phyloP scores from a whole-genome alignment of 2,888 invertebrate genomes.

The Melieria crassipennis region DNA sequence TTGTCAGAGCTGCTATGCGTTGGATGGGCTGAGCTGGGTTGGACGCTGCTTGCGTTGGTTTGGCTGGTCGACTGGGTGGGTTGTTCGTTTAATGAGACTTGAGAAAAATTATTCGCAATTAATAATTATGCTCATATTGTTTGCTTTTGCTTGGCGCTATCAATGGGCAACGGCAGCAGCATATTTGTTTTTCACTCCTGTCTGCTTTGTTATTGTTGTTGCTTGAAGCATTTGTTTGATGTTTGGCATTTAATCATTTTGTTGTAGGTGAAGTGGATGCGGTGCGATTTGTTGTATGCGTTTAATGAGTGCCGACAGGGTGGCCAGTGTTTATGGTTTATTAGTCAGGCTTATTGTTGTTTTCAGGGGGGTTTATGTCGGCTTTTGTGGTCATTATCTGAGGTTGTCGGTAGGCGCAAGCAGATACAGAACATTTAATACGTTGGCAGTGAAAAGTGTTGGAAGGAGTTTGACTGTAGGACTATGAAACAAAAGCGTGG shows the following conservation, averaged over 20 bases:
- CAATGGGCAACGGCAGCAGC: slow-evolving; percentile 32
- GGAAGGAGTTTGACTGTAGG: too few relatives aligned
- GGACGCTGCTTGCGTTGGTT: neutral
- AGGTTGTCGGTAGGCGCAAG: too few relatives aligned
- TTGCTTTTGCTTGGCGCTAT: slow-evolving; percentile 23
- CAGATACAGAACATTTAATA: too few relatives aligned
- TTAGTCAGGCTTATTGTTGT: too few relatives aligned
- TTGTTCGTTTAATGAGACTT: slow-evolving; percentile 46
- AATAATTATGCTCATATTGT: slow-evolving; percentile 49
- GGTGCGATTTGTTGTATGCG: too few relatives aligned
- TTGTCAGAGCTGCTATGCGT: slow-evolving; percentile 5
- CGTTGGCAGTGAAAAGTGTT: too few relatives aligned
- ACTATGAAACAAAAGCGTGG: too few relatives aligned
- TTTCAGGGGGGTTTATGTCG: too few relatives aligned
- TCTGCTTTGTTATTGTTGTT: slow-evolving; percentile 13
- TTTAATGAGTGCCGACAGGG: too few relatives aligned
- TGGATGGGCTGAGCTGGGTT: neutral
- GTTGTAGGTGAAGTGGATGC: too few relatives aligned
- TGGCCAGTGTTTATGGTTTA: too few relatives aligned
- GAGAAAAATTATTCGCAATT: slow-evolving; percentile 50
- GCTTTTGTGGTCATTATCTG: too few relatives aligned
- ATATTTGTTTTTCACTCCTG: slow-evolving; percentile 23
- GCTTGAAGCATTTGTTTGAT: slow-evolving; percentile 25
- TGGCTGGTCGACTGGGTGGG: neutral
- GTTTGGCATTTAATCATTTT: slow-evolving; percentile 36